Conservation (phyloP, 2,888 invertebrate species). For the Steinernema hermaphroditum region DNA sequence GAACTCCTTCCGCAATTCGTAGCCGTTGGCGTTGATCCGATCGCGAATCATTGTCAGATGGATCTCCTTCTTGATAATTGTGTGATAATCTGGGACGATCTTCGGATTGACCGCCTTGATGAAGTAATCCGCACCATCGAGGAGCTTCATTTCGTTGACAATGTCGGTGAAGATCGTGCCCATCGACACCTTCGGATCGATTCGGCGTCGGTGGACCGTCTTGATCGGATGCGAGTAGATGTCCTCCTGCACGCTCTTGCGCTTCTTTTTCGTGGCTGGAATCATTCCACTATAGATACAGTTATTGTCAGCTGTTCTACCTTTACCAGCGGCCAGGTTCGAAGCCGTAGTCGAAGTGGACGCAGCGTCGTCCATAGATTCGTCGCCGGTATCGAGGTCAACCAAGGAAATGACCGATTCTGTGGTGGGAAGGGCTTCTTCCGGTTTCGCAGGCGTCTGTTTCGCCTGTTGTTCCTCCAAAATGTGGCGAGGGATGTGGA, state of each 20-base stretch:
- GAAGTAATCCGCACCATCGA: conserved; percentile 86
- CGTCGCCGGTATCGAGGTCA: conserved; percentile 9
- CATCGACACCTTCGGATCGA: conserved; percentile 83
- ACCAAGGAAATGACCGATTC: not conserved
- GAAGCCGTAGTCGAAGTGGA: conserved; percentile 14
- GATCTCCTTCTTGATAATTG: conserved; percentile 89
- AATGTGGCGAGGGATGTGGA: conserved; percentile 42
- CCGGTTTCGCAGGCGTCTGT: conserved; percentile 29
- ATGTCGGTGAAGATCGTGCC: conserved; percentile 56
- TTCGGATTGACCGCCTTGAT: conserved; percentile 90
- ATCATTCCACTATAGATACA: not conserved
- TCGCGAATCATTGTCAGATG: conserved; percentile 93
- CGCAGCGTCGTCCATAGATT: conserved; percentile 13
- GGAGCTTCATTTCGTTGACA: conserved; percentile 78
- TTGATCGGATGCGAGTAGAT: conserved; percentile 66
- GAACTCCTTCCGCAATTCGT: conserved; percentile 76
- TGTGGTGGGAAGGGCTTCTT: conserved; percentile 10
- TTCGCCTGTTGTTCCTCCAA: conserved; percentile 39
- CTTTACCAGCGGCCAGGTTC: not conserved
- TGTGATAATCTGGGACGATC: conserved; percentile 79
- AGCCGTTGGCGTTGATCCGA: conserved; percentile 73
- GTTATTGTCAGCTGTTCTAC: not conserved
- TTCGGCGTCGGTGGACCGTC: conserved; percentile 85
- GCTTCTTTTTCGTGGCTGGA: conserved; percentile 15
- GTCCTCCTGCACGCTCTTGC: conserved; percentile 43